These are phyloP conservation scores for Pyrgilauda ruficollis DNA, from an alignment of 2,113 vertebrate species.

Conservation along the genomic window DNA sequence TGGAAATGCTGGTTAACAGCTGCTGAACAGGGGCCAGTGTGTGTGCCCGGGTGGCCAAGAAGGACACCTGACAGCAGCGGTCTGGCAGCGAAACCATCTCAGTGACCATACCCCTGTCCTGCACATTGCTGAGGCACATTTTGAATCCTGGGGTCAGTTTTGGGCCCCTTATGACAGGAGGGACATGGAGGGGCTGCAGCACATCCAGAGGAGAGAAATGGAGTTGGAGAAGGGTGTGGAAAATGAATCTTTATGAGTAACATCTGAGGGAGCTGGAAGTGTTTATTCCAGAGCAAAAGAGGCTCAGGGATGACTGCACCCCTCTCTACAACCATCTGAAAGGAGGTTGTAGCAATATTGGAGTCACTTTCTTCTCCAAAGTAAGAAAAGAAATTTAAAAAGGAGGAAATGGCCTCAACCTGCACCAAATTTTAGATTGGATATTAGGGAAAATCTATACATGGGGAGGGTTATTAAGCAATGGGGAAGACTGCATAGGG, in stretches of 20 bases:
- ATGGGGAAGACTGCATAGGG: background rate
- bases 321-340: background rate
- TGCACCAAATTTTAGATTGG: background rate
- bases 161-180: background rate
- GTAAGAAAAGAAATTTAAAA: background rate
- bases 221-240: background rate
- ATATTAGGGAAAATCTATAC: background rate
- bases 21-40: no score
- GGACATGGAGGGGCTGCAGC: background rate
- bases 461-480: rapidly evolving
- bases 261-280: rapidly evolving
- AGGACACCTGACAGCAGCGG: background rate
- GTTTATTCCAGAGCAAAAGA: background rate
- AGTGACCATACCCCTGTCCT: rapidly evolving
- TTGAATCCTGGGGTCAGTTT: background rate
- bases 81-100: background rate
- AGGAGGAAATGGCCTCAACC: rapidly evolving
- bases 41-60: background rate
- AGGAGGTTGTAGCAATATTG: rapidly evolving
- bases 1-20: rapidly evolving
- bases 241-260: no score
- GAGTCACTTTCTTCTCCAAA: rapidly evolving
- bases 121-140: rapidly evolving
- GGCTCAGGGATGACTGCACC: rapidly evolving
- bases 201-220: rapidly evolving